Evolutionary conservation across 2,797 vertebrate species (phyloP).

Genomic region (Phrynocephalus vlangalii): DNA sequence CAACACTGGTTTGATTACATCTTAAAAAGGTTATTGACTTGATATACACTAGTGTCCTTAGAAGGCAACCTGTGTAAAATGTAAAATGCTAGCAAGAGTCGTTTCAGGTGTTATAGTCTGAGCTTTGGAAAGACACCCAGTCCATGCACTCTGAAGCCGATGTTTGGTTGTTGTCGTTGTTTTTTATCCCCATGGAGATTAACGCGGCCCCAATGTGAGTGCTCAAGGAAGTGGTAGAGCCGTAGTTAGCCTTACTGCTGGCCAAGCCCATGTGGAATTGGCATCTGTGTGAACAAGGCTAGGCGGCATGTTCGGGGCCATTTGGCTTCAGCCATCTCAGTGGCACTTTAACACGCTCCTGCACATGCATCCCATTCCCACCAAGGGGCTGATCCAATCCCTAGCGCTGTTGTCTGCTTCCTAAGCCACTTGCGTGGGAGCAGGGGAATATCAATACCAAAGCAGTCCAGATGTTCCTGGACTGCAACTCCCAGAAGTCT

Average conservation of each 20-base stretch:
- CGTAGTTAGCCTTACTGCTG: background rate
- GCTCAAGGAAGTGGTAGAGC: background rate
- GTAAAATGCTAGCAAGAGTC: constrained; percentile 64
- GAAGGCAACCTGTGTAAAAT: constrained; percentile 59
- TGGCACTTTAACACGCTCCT: background rate
- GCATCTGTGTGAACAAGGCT: background rate
- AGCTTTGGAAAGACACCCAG: constrained; percentile 42
- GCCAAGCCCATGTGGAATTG: background rate
- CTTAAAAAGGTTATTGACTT: constrained; percentile 80
- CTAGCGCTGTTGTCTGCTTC: background rate
- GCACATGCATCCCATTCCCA: rapidly evolving
- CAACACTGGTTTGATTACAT: constrained; percentile 75
- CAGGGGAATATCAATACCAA: too few relatives aligned
- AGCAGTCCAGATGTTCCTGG: too few relatives aligned
- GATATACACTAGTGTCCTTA: constrained; percentile 67
- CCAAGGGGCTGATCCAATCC: background rate
- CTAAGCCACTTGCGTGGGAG: background rate
- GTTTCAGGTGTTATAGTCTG: constrained; percentile 56
- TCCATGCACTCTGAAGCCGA: background rate
- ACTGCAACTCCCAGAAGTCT: too few relatives aligned
- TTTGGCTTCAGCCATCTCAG: background rate
- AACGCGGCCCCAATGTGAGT: background rate
- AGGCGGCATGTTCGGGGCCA: too few relatives aligned
- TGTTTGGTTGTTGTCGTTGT: background rate
- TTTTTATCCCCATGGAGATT: too few relatives aligned